These are phyloP conservation scores for Carettochelys insculpta DNA, from an alignment of 2,113 vertebrate species.

Conservation along the genomic window DNA sequence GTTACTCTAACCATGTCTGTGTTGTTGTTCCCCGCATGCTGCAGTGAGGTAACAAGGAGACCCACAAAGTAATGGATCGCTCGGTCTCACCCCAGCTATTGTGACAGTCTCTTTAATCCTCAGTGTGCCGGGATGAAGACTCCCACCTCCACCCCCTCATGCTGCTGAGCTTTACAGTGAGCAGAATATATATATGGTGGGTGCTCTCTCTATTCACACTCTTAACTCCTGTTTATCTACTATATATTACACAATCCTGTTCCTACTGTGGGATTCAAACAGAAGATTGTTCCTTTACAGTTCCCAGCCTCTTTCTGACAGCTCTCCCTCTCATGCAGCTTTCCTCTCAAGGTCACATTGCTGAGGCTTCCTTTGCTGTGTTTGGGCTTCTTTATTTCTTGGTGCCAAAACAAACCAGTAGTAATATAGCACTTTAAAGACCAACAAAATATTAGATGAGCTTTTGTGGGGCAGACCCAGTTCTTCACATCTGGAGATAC, in stretches of 20 bases:
- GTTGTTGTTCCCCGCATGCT: neutral
- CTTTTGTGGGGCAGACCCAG: no score
- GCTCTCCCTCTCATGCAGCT: no score
- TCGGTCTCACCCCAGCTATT: neutral
- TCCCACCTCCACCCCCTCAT: neutral
- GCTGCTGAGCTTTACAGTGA: neutral
- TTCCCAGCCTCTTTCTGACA: no score
- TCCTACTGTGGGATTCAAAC: neutral
- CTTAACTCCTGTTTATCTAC: neutral
- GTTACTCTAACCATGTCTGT: neutral
- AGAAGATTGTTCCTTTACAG: neutral
- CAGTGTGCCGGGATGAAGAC: neutral
- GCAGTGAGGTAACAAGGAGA: neutral
- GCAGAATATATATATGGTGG: no score
- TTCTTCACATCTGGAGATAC: no score
- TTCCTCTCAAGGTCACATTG: no score
- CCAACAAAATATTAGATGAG: no score
- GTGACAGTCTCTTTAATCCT: neutral
- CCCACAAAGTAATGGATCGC: neutral
- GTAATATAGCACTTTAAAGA: no score
- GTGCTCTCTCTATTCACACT: no score
- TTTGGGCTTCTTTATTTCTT: no score
- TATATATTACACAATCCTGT: neutral
- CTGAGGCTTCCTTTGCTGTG: no score
- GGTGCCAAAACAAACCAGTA: no score